Percentiles rank a stretch among this genome's conserved stretches.
Evolutionary conservation across 2,113 vertebrate species (phyloP).

Genomic region (Oreotrochilus melanogaster): DNA sequence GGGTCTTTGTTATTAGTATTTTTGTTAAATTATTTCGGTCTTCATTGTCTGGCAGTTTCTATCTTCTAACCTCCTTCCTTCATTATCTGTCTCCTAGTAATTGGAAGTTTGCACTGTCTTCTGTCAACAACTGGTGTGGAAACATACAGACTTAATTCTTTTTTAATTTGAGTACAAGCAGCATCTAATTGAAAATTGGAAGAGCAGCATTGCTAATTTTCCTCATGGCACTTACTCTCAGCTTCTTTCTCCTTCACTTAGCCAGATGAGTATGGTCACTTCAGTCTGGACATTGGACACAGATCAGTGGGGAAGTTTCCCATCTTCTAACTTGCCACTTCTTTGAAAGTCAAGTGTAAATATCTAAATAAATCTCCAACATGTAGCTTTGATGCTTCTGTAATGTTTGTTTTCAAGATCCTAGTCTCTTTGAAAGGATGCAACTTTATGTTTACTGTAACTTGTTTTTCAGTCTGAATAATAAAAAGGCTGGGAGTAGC

Average conservation of each 20-base stretch:
- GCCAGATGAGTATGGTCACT: background rate
- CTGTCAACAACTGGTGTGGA: fast-evolving
- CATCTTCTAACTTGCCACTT: background rate
- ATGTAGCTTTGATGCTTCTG: background rate
- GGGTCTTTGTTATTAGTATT: background rate
- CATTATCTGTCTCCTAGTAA: background rate
- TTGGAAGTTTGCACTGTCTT: background rate
- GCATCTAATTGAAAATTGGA: background rate
- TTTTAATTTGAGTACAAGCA: background rate
- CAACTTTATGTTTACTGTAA: conserved; percentile 25
- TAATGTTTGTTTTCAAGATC: background rate
- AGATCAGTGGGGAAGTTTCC: background rate
- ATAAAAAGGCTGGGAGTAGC: background rate
- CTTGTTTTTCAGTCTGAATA: background rate
- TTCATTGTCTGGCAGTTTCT: background rate
- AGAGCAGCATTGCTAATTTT: background rate
- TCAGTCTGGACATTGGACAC: background rate
- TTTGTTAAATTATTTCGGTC: background rate
- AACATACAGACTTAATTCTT: background rate
- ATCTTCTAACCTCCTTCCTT: background rate
- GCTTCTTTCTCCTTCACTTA: background rate
- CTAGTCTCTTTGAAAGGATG: background rate
- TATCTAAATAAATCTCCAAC: background rate
- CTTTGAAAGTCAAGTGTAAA: background rate
- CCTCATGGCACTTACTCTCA: background rate